These are phyloP conservation scores for Sternarchorhynchus goeldii DNA, from an alignment of 2,797 vertebrate genomes.

Conservation along the genomic window DNA sequence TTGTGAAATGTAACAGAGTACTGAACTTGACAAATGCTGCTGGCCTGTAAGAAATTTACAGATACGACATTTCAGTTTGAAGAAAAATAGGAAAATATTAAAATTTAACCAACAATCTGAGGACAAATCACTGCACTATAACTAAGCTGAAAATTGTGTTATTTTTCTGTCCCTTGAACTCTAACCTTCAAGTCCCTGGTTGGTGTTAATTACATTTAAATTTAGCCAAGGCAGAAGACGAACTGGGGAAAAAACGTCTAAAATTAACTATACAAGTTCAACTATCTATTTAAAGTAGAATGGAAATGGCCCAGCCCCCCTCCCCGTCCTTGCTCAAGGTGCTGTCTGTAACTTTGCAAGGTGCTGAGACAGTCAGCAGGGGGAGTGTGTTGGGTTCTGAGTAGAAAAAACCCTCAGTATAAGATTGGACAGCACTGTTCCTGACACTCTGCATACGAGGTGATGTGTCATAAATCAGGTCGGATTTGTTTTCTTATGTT, in stretches of 20 bases:
- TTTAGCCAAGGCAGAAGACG: background rate
- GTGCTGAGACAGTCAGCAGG: constrained; percentile 39
- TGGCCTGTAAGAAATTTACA: background rate
- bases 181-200: background rate
- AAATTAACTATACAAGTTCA: background rate
- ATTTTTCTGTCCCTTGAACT: background rate
- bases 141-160: background rate
- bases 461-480: too few species aligned
- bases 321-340: background rate
- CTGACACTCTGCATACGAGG: background rate
- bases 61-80: too few species aligned
- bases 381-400: constrained; percentile 39
- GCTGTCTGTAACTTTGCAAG: constrained; percentile 3
- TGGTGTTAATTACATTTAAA: background rate
- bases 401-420: background rate
- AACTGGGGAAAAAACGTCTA: background rate
- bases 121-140: too few species aligned
- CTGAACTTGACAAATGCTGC: background rate
- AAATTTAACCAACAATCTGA: too few species aligned
- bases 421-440: background rate
- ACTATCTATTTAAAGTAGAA: background rate
- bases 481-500: too few species aligned
- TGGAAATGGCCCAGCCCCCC: background rate
- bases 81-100: too few species aligned
- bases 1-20: background rate